A percentile compares a stretch with the other conserved stretches of the same genome.
These are phyloP conservation scores for Chaenodraco wilsoni DNA, from an alignment of 2,797 vertebrate species.

Conservation along the genomic window DNA sequence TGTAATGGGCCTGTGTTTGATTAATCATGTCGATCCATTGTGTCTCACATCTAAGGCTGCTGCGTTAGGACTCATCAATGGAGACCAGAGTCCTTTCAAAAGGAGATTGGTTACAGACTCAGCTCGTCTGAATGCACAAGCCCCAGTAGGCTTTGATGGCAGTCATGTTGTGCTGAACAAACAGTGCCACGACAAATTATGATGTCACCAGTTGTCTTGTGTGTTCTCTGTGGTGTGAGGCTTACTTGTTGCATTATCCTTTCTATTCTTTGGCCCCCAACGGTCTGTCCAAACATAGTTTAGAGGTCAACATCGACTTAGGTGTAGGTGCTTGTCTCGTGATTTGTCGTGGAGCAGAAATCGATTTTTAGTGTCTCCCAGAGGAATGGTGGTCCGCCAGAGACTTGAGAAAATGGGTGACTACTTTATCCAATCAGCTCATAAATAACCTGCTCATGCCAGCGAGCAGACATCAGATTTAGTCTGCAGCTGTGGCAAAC, in stretches of 20 bases:
- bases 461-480: conserved; percentile 75
- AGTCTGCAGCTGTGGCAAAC: conserved; percentile 78
- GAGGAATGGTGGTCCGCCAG: conserved; percentile 67
- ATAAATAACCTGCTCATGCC: conserved; percentile 81
- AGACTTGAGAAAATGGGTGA: conserved; percentile 75
- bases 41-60: conserved; percentile 82
- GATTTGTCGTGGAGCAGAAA: conserved; percentile 78
- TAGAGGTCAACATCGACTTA: conserved; percentile 69
- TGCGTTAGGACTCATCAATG: conserved; percentile 79
- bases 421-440: conserved; percentile 68
- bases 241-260: conserved; percentile 60
- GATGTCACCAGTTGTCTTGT: conserved; percentile 60
- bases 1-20: conserved; percentile 83
- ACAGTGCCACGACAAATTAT: conserved; percentile 53
- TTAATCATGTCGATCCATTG: conserved; percentile 83
- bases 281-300: conserved; percentile 58
- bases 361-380: conserved; percentile 82
- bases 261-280: conserved; percentile 49
- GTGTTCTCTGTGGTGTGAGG: conserved; percentile 31
- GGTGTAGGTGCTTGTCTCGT: conserved; percentile 61
- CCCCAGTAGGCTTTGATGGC: conserved; percentile 70
- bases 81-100: conserved; percentile 78
- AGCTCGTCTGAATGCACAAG: conserved; percentile 73
- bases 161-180: conserved; percentile 61
- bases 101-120: conserved; percentile 79